These are phyloP conservation scores for Leucania comma DNA, from an alignment of 2,888 invertebrate genomes.

Conservation along the genomic window DNA sequence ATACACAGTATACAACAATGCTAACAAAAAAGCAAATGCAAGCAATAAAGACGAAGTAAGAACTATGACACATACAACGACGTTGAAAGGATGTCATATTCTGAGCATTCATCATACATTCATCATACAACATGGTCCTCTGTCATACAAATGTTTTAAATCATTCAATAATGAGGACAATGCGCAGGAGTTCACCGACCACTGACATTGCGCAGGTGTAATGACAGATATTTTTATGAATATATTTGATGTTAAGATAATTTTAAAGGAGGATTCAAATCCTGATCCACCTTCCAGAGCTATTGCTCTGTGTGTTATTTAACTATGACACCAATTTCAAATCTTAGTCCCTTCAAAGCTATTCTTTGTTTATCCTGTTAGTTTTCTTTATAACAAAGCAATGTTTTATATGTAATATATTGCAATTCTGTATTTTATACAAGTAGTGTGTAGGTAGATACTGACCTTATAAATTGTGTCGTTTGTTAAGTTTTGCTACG, in stretches of 20 bases:
- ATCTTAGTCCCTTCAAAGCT: too few species aligned
- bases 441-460: too few species aligned
- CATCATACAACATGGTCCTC: slow-evolving; percentile 31
- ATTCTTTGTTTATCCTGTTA: too few species aligned
- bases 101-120: slow-evolving; percentile 40
- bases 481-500: too few species aligned
- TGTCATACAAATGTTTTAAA: slow-evolving; percentile 52
- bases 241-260: neutral
- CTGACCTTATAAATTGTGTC: too few species aligned
- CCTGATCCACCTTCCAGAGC: too few species aligned
- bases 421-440: too few species aligned
- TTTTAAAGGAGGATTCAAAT: too few species aligned
- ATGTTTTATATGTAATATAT: too few species aligned
- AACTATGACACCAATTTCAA: too few species aligned
- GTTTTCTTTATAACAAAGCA: too few species aligned
- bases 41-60: slow-evolving; percentile 14
- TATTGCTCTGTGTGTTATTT: too few species aligned
- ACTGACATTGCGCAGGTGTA: slow-evolving; percentile 44
- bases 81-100: slow-evolving; percentile 50
- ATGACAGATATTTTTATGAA: slow-evolving; percentile 16
- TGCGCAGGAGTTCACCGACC: slow-evolving; percentile 41
- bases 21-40: slow-evolving; percentile 11
- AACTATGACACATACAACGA: slow-evolving; percentile 37
- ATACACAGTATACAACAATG: slow-evolving; percentile 6
- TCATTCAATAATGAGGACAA: slow-evolving; percentile 71